phyloP scores from a whole-genome alignment of 64 coral and sea anemone genomes.

The Acropora yongei region DNA sequence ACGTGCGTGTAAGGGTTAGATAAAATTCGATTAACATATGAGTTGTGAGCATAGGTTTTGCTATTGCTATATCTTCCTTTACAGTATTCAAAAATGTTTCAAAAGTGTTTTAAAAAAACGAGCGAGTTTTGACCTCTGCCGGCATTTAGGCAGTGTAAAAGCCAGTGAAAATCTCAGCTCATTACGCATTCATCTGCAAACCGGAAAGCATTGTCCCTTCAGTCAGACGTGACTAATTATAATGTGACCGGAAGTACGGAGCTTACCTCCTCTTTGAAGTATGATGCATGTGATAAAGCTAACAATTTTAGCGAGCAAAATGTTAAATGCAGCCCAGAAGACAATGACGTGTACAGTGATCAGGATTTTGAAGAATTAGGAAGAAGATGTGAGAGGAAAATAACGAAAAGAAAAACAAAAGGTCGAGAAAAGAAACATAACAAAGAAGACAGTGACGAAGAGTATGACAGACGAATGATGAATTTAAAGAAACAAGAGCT shows the following conservation, averaged over 20 bases:
- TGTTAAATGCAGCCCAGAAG: conserved; percentile 38
- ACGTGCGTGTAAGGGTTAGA: conserved; percentile 2
- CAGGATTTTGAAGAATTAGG: conserved; percentile 50
- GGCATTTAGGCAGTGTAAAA: conserved; percentile 19
- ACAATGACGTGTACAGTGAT: conserved; percentile 6
- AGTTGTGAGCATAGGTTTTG: conserved; percentile 45
- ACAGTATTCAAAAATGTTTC: conserved; percentile 40
- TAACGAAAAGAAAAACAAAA: conserved; percentile 11
- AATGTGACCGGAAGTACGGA: conserved; percentile 42
- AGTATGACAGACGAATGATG: conserved; percentile 35
- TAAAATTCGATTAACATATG: conserved; percentile 33
- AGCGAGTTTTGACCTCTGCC: neutral
- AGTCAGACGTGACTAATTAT: conserved; percentile 58
- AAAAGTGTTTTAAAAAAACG: too few relatives aligned
- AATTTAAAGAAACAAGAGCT: neutral
- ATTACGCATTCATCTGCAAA: conserved; percentile 32
- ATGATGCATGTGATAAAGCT: conserved; percentile 52
- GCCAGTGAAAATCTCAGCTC: conserved; percentile 21
- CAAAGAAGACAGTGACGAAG: conserved; percentile 12
- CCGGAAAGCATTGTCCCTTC: conserved; percentile 12
- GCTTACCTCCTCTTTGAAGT: conserved; percentile 26
- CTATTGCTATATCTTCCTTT: conserved; percentile 41
- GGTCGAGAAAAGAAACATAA: neutral
- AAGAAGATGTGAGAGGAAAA: conserved; percentile 29
- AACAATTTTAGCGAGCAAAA: neutral